A percentile compares a stretch with the other conserved stretches of the same genome.
Evolutionary conservation across 2,113 vertebrate species (phyloP).

Genomic region (Notothenia coriiceps): DNA sequence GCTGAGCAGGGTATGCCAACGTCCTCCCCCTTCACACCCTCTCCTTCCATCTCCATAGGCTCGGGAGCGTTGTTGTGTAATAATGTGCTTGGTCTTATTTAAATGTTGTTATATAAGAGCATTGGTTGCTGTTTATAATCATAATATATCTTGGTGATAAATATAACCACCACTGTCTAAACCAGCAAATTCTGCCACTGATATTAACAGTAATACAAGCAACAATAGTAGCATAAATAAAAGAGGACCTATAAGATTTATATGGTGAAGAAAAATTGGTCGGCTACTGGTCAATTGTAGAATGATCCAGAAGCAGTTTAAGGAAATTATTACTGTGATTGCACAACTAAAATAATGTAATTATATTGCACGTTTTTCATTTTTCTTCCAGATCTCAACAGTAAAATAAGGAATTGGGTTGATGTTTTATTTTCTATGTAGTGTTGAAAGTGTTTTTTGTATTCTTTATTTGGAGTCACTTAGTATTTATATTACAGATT

Average conservation of each 20-base stretch:
- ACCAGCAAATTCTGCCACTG: background rate
- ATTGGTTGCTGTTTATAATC: slow-evolving; percentile 1
- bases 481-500: no score
- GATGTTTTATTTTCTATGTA: background rate
- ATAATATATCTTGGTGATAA: background rate
- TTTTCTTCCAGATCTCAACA: background rate
- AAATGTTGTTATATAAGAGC: slow-evolving; percentile 63
- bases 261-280: background rate
- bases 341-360: background rate
- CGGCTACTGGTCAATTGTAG: background rate
- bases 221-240: background rate
- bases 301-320: background rate
- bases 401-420: background rate
- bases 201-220: background rate
- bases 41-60: slow-evolving; percentile 51
- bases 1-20: slow-evolving; percentile 56
- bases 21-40: slow-evolving; percentile 62
- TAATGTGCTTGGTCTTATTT: slow-evolving; percentile 61
- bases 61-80: slow-evolving; percentile 68
- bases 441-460: background rate
- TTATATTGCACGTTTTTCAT: background rate
- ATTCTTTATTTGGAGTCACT: no score
- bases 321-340: background rate
- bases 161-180: background rate
- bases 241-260: background rate